A percentile compares a stretch with the other conserved stretches of the same genome.
Evolutionary conservation across 2,113 vertebrate species (phyloP).

Genomic region (Brachyhypopomus occidentalis): DNA sequence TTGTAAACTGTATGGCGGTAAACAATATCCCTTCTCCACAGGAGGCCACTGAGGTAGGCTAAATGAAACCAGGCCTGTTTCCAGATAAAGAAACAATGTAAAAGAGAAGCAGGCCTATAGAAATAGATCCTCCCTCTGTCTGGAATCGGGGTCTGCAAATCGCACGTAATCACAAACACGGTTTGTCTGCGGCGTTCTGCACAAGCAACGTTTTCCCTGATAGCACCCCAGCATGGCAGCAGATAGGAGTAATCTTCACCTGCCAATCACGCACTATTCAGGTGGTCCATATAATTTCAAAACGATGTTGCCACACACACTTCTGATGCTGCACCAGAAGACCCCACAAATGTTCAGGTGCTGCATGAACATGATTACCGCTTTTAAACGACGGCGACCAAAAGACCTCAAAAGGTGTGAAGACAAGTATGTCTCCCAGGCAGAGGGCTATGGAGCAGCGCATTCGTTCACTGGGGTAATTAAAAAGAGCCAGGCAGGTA

Average conservation of each 20-base stretch:
- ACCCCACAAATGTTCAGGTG: background rate
- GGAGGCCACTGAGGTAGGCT: constrained; percentile 11
- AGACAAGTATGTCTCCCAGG: constrained; percentile 16
- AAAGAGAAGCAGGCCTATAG: background rate
- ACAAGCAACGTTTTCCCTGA: constrained; percentile 6
- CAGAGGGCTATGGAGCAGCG: constrained; percentile 42
- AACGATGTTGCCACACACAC: background rate
- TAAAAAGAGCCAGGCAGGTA: constrained; percentile 64
- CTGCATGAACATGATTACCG: background rate
- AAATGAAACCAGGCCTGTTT: background rate
- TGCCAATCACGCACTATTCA: constrained; percentile 41
- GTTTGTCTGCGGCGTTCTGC: constrained; percentile 6
- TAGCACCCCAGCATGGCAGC: background rate
- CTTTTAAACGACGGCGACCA: background rate
- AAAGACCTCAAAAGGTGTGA: background rate
- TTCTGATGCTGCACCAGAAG: background rate
- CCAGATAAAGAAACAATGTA: background rate
- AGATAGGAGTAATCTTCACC: constrained; percentile 24
- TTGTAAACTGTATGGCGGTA: background rate
- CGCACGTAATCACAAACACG: constrained; percentile 11
- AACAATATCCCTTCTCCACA: background rate
- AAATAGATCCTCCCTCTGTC: constrained; percentile 12
- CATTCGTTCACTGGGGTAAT: constrained; percentile 70
- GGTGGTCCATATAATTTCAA: background rate
- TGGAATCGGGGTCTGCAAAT: constrained; percentile 17